Evolutionary conservation across 2,113 vertebrate genomes (phyloP).

Genomic region (Cranoglanis bouderius): DNA sequence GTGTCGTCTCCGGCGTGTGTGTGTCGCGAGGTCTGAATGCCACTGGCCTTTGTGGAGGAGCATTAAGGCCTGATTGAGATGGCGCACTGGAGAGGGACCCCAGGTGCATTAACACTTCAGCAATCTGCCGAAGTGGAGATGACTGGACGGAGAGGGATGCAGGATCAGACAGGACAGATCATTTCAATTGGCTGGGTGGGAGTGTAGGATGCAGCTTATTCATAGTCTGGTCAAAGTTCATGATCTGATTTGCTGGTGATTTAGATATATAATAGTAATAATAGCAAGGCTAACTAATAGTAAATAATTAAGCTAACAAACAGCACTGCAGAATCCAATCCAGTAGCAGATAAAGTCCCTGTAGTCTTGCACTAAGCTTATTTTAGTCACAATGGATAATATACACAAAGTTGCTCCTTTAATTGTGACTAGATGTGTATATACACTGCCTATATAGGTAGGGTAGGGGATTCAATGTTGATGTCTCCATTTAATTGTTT

Average conservation of each 20-base stretch:
- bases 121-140: conserved; percentile 68
- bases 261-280: background rate
- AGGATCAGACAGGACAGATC: background rate
- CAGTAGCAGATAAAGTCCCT: background rate
- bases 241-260: conserved; percentile 12
- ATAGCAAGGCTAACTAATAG: background rate
- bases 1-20: background rate
- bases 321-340: background rate
- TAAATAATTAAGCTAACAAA: background rate
- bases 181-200: background rate
- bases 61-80: conserved; percentile 62
- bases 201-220: background rate
- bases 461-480: background rate
- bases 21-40: conserved; percentile 40
- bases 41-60: conserved; percentile 57
- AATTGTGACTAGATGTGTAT: background rate
- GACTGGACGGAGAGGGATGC: background rate
- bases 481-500: background rate
- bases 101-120: conserved; percentile 70
- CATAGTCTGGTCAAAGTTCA: background rate
- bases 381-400: background rate
- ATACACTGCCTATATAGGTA: background rate
- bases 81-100: conserved; percentile 62
- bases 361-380: background rate
- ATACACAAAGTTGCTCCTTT: background rate